phyloP scores from a whole-genome alignment of 2,113 vertebrate species.

The Ammodytes marinus region DNA sequence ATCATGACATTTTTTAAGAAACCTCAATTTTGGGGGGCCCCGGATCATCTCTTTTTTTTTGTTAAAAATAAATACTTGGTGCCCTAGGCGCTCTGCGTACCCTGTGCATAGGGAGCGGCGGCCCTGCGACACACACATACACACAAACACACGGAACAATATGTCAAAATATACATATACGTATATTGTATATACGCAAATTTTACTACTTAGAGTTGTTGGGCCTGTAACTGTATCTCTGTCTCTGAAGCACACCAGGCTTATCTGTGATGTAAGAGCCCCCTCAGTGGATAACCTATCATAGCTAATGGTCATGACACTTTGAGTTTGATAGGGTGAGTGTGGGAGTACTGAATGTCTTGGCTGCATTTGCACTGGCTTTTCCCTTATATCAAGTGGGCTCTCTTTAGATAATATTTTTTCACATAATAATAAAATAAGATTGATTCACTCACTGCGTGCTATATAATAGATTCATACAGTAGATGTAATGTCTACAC shows the following conservation, averaged over 20 bases:
- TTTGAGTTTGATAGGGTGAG: conserved; percentile 33
- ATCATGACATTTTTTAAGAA: no score
- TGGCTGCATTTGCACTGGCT: neutral
- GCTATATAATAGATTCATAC: neutral
- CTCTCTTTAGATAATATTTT: neutral
- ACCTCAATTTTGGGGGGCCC: no score
- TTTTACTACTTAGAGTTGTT: conserved; percentile 14
- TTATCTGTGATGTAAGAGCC: conserved; percentile 33
- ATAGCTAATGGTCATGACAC: conserved; percentile 23
- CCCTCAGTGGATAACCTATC: conserved; percentile 50
- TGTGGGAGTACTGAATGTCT: conserved; percentile 16
- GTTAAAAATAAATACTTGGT: no score
- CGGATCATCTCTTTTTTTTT: no score
- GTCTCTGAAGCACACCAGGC: conserved; percentile 26
- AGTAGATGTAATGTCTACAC: neutral
- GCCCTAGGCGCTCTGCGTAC: no score
- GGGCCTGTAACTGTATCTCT: neutral
- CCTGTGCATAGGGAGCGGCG: no score
- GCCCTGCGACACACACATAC: no score
- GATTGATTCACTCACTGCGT: neutral
- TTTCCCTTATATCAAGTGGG: conserved; percentile 3
- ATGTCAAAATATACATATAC: no score
- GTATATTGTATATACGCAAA: no score
- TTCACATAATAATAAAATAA: neutral
- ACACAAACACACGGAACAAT: no score